Evolutionary conservation across 2,797 vertebrate species (phyloP), one percentile per base, ranked within the genome.

Genomic region (Kryptopterus vitreolus): DNA sequence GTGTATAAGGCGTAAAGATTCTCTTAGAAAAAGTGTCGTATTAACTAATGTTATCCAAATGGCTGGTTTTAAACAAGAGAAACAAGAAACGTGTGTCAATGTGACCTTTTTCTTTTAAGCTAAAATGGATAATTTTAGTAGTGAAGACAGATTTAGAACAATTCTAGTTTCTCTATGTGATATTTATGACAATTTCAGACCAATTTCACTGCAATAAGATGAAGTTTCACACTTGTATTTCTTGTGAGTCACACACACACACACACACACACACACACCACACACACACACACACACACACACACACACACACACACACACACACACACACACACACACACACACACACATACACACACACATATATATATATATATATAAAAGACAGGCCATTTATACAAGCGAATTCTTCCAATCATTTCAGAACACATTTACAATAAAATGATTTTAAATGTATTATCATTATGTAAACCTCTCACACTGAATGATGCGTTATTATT

Each of bases 391-490:
- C 16, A 62, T 62, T 62, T 35, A 63, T 31, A 61, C 18, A 6
- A 29, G 31, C 26, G n/a, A n/a, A 61, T 16, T 33, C 29, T 62
- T 33, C 16, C 29, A 31, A 29, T 8, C 20, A 10, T 63, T 63
- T 33, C 26, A 22, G 33, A 65, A 38, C 16, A 46, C 33, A 66
- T 4, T 66, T 66, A 68, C 10, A 26, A 24, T 68, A 46, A 24
- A 15, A 48, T 26, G 0, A 66, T 66, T 22, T 11, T 6, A 26
- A 46, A 48, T 70, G 68, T 20, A 52, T 16, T 70, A 0, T 52
- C 3, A 50, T 71, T 53, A 58, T 38, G 33, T 74, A 43, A 74
- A 58, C 3, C 33, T 73, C 57, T 58, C 31, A 57, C 71, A 16
- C 12, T n/a, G 35, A 57, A 35, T 0, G 29, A 8, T 57, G 43